These are phyloP conservation scores for Sceloporus tristichus DNA, from an alignment of 2,113 vertebrate species.

Conservation along the genomic window DNA sequence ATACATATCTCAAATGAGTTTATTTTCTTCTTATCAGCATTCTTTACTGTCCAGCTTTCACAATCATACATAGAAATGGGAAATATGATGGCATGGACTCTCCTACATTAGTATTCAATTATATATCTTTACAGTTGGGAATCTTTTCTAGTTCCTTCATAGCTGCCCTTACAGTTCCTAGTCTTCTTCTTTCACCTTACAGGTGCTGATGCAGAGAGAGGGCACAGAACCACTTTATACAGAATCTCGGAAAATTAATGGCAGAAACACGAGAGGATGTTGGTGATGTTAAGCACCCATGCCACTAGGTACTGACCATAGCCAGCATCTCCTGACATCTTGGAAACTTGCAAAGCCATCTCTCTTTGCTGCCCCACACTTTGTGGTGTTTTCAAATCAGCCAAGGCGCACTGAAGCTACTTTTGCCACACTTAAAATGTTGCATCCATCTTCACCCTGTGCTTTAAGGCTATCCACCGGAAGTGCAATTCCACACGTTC, in stretches of 20 bases:
- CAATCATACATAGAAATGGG: no score
- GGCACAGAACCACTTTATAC: no score
- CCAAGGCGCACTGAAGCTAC: neutral
- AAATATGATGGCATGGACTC: no score
- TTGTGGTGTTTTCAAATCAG: neutral
- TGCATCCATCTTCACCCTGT: neutral
- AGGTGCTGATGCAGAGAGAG: no score
- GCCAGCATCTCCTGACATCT: neutral
- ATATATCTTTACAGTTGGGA: no score
- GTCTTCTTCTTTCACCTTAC: no score
- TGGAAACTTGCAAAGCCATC: neutral
- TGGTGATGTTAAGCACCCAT: neutral
- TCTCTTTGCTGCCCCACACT: neutral
- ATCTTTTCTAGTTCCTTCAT: no score
- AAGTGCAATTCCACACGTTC: slow-evolving; percentile 69
- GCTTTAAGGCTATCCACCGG: slow-evolving; percentile 61
- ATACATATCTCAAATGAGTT: no score
- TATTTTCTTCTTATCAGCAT: no score
- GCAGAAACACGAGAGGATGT: neutral
- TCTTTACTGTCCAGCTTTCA: no score
- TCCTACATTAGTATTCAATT: no score
- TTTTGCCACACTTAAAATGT: neutral
- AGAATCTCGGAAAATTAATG: neutral
- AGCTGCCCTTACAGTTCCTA: no score
- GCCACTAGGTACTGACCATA: neutral